These are phyloP conservation scores for Melipona quadrifasciata DNA, from an alignment of 1,140 invertebrate genomes.

Conservation along the genomic window DNA sequence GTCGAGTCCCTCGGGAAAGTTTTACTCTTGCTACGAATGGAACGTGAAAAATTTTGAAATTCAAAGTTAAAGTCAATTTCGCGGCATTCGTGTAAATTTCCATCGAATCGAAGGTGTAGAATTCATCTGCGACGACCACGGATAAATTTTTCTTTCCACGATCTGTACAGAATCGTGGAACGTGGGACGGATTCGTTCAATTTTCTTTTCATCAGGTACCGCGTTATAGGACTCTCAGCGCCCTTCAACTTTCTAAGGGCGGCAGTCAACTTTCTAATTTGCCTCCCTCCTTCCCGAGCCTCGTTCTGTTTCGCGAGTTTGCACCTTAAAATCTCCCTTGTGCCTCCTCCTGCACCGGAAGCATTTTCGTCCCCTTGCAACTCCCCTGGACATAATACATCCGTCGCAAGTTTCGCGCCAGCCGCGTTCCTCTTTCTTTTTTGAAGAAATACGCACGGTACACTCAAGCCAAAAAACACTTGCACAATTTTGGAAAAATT, in stretches of 20 bases:
- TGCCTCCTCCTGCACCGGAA: conserved; percentile 1
- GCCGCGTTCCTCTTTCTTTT: not conserved
- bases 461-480: not conserved
- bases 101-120: too few relatives aligned
- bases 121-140: too few relatives aligned
- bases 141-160: too few relatives aligned
- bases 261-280: conserved; percentile 12
- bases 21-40: too few relatives aligned
- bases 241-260: not conserved
- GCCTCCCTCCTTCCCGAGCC: not conserved
- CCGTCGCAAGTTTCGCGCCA: conserved; percentile 6
- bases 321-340: conserved; percentile 22
- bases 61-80: too few relatives aligned
- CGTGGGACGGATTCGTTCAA: not conserved
- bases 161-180: not conserved
- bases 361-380: conserved; percentile 26
- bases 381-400: conserved; percentile 27
- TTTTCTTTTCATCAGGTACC: not conserved
- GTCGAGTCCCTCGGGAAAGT: too few relatives aligned
- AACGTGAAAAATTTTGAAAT: too few relatives aligned
- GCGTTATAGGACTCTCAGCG: not conserved
- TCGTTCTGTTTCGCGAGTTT: conserved; percentile 1
- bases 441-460: not conserved
- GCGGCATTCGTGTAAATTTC: too few relatives aligned
- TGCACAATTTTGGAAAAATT: not conserved